Percentiles rank a stretch among this genome's conserved stretches.
Evolutionary conservation across 2,888 invertebrate genomes (phyloP).

Genomic region (Caenorhabditis sinica): DNA sequence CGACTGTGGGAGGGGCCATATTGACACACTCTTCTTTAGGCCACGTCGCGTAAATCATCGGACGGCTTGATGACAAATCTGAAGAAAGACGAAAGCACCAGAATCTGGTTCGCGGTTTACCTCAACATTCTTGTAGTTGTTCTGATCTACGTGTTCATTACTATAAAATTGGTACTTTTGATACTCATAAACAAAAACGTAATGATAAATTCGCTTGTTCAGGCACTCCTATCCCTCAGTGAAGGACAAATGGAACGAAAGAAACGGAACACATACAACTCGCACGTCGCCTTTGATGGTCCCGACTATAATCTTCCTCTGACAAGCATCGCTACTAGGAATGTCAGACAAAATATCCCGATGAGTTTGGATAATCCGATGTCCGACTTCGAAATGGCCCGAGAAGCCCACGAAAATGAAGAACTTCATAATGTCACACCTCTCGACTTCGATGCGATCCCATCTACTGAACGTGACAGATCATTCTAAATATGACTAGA

Average conservation of each 20-base stretch:
- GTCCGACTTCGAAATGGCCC: conserved; percentile 38
- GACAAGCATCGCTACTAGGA: conserved; percentile 46
- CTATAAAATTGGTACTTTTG: conserved; percentile 42
- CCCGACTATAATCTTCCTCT: conserved; percentile 54
- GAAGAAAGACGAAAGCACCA: conserved; percentile 46
- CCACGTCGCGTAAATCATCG: conserved; percentile 53
- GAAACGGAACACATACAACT: conserved; percentile 44
- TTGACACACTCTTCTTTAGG: conserved; percentile 46
- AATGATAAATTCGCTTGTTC: not conserved
- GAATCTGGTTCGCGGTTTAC: conserved; percentile 55
- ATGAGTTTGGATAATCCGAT: conserved; percentile 38
- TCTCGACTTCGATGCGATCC: conserved; percentile 36
- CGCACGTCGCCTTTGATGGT: conserved; percentile 46
- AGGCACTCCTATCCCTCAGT: conserved; percentile 55
- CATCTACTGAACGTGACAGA: conserved; percentile 38
- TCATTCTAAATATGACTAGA: conserved; percentile 20
- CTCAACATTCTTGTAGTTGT: conserved; percentile 48
- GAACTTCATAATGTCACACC: not conserved
- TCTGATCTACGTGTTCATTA: conserved; percentile 53
- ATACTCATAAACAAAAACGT: not conserved
- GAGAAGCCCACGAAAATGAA: conserved; percentile 39
- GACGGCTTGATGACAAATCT: conserved; percentile 46
- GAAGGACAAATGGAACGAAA: conserved; percentile 41
- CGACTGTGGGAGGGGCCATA: conserved; percentile 18
- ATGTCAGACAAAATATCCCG: conserved; percentile 8